These are phyloP conservation scores for Gymnoscopelus microlampas DNA, from an alignment of 2,797 vertebrate genomes.

Conservation along the genomic window DNA sequence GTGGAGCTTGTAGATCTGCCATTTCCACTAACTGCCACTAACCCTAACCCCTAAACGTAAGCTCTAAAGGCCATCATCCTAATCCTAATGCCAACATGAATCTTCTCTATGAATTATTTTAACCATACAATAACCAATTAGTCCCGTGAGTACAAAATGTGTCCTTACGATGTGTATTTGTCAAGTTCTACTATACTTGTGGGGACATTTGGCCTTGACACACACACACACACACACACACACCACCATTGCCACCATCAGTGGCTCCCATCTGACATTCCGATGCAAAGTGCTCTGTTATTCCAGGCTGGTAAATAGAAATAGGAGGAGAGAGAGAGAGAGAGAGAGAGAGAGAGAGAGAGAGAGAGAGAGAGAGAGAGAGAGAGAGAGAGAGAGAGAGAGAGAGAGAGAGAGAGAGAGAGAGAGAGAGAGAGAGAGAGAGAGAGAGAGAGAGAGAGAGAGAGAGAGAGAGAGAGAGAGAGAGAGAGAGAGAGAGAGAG, in stretches of 20 bases:
- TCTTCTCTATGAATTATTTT: too few species aligned
- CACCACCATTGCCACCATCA: not conserved
- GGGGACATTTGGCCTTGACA: too few species aligned
- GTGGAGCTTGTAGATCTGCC: too few species aligned
- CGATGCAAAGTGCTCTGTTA: slow-evolving; percentile 25
- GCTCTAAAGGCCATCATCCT: too few species aligned
- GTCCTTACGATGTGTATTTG: too few species aligned
- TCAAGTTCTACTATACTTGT: too few species aligned
- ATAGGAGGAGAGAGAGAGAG: not conserved
- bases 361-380: not conserved
- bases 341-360: not conserved
- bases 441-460: not conserved
- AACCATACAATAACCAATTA: too few species aligned
- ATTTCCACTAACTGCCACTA: too few species aligned
- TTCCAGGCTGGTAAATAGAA: slow-evolving; percentile 27
- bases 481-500: not conserved
- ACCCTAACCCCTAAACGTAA: too few species aligned
- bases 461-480: not conserved
- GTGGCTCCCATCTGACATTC: slow-evolving; percentile 5
- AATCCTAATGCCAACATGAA: too few species aligned
- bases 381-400: not conserved
- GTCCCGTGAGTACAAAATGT: too few species aligned
- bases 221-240: too few species aligned
- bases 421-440: not conserved
- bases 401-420: not conserved